Base-by-base conservation (phyloP, 30 jellyfish, hydroid and myxozoan genomes). In the Pseudorhiza aurosa region DNA sequence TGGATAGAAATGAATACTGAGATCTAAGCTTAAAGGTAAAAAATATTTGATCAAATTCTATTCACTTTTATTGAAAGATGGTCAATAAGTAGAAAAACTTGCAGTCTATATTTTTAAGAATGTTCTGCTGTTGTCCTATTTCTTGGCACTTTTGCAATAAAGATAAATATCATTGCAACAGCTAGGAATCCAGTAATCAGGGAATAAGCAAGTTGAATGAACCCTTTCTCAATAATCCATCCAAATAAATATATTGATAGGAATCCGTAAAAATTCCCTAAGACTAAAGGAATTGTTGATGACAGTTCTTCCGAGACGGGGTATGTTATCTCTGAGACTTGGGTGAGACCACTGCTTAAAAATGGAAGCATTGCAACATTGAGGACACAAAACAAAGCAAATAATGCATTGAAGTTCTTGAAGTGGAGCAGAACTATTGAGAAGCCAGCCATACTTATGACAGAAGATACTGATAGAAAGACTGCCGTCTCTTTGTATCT, bases 291-390 rank as follows among this genome's bases (percentile, higher is more conserved):
- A 21, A 84, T 46, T 11, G 96, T 40, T 35, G 90, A 74, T 65
- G 98, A 91, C 0, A 71, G 27, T 56, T 80, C 96, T 62, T 83
- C 96, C 14, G 93, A 58, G 0, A 83, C 95, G 0, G 98, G 98
- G 42, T 65, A 91, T 1, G 98, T 81, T 29, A 91, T 83, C 44
- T 91, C 98, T 10, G 96, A 92, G 33, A 89, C 45, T 24, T 91
- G 98, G 33, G 87, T 89, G 12, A 91, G 65, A 21, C 98, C 98
- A 56, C 78, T 58, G 70, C 94, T 47, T 1, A 83, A 53, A 42
- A 72, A 91, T 17, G 98, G 98, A 2, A 74, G 19, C 44, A 58
- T 69, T 12, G 76, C 82, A 24, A 77, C 11, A 18, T 94, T 78
- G 11, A 78, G 56, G 14, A 84, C 5, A 45, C 89, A 39, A 28